Conservation (phyloP, 2,888 invertebrate species). For the Caenorhabditis sinica region DNA sequence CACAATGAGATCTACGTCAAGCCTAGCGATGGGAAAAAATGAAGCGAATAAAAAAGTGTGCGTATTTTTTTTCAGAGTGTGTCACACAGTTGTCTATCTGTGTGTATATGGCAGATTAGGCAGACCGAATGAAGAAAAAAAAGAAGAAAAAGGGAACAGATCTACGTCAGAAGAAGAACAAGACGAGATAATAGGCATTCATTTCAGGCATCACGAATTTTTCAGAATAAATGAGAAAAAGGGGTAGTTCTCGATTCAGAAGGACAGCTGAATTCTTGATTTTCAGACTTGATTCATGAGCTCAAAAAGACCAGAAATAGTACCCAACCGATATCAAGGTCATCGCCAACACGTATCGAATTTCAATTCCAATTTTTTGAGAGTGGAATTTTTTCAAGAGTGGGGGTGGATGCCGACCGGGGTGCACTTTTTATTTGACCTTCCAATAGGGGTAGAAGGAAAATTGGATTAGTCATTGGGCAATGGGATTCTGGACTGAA, state of each 20-base stretch:
- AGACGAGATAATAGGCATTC: constrained; percentile 3
- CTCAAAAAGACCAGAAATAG: neutral
- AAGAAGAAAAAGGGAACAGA: neutral
- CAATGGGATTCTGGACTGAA: neutral
- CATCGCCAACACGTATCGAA: constrained; percentile 18
- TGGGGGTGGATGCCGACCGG: constrained; percentile 23
- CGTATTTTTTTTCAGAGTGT: constrained; percentile 9
- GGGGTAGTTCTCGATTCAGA: neutral
- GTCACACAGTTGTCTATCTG: neutral
- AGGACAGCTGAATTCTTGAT: too few relatives aligned
- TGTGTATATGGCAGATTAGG: constrained; percentile 27
- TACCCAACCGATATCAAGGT: constrained; percentile 1
- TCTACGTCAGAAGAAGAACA: constrained; percentile 17
- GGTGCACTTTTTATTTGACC: constrained; percentile 23
- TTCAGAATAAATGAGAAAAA: constrained; percentile 3
- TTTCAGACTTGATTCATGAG: neutral
- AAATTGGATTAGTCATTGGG: constrained; percentile 2
- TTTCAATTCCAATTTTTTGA: constrained; percentile 7
- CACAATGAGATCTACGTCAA: constrained; percentile 37
- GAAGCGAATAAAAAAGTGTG: neutral
- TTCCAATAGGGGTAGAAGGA: constrained; percentile 8
- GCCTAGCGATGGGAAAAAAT: neutral
- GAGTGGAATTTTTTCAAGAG: neutral
- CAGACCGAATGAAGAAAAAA: constrained; percentile 1
- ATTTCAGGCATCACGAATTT: too few relatives aligned